Evolutionary conservation across 2,113 vertebrate genomes (phyloP).

Genomic region (Anser cygnoides): DNA sequence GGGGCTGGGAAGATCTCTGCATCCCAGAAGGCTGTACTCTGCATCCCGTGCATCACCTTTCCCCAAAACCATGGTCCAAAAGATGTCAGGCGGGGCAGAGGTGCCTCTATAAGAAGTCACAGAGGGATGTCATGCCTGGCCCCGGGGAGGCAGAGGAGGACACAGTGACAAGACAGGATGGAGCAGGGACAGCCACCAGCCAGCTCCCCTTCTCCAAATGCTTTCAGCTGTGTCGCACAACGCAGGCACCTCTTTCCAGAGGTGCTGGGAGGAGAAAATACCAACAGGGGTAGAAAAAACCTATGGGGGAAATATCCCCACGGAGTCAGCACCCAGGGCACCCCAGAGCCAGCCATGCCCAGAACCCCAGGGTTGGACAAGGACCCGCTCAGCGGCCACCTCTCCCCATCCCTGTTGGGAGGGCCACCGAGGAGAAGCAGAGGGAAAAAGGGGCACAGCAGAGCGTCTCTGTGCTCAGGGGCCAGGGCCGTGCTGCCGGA

Average conservation of each 20-base stretch:
- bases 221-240: accelerated
- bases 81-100: background rate
- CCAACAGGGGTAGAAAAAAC: background rate
- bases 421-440: background rate
- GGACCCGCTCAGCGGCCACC: background rate
- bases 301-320: accelerated
- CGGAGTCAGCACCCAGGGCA: accelerated
- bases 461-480: background rate
- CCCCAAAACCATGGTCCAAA: background rate
- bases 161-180: background rate
- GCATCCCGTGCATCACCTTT: accelerated
- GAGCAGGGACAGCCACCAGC: background rate
- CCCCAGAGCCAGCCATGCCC: background rate
- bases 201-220: background rate
- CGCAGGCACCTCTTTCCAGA: background rate
- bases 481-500: background rate
- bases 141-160: background rate
- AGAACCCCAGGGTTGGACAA: accelerated
- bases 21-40: background rate
- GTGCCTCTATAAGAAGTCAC: background rate
- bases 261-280: background rate
- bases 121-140: accelerated
- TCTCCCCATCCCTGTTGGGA: background rate
- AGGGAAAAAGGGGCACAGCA: background rate
- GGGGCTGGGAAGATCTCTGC: background rate